Evolutionary conservation across 2,888 invertebrate species (phyloP).

Genomic region (Drosophila bunnanda): DNA sequence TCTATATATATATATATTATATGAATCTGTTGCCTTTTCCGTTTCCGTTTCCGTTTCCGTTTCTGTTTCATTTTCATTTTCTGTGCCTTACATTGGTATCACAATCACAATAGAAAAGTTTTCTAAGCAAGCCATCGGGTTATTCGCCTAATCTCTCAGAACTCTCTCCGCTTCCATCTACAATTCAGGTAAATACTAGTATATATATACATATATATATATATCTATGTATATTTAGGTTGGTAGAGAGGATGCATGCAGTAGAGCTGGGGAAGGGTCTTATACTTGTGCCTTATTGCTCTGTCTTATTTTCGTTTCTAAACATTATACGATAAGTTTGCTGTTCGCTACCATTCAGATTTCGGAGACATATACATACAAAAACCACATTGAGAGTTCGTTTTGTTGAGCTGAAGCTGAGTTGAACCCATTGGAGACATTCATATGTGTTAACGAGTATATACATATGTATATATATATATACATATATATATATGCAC

Average conservation of each 20-base stretch:
- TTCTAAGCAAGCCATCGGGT: conserved; percentile 54
- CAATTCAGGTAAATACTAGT: conserved; percentile 23
- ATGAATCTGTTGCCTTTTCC: conserved; percentile 11
- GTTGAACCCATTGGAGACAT: conserved; percentile 26
- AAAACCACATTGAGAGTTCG: conserved; percentile 56
- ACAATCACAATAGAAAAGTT: conserved; percentile 62
- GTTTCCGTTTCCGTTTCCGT: conserved; percentile 13
- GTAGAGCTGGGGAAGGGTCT: conserved; percentile 5
- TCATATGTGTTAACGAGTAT: conserved; percentile 26
- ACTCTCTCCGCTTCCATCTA: background rate
- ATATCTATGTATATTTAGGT: conserved; percentile 7
- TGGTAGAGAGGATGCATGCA: conserved; percentile 10
- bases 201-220: conserved; percentile 1
- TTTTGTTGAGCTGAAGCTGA: conserved; percentile 22
- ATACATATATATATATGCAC: conserved; percentile 24
- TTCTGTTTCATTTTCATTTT: conserved; percentile 13
- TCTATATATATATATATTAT: conserved; percentile 4
- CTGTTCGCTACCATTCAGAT: conserved; percentile 22
- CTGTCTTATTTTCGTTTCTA: conserved; percentile 27
- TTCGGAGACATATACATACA: conserved; percentile 36
- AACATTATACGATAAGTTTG: conserved; percentile 30
- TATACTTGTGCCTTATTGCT: conserved; percentile 23
- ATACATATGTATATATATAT: conserved; percentile 16
- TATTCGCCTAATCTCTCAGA: background rate
- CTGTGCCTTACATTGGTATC: conserved; percentile 63